phyloP scores from a whole-genome alignment of 92 coral and sea anemone species.

The Zoanthus sociatus region DNA sequence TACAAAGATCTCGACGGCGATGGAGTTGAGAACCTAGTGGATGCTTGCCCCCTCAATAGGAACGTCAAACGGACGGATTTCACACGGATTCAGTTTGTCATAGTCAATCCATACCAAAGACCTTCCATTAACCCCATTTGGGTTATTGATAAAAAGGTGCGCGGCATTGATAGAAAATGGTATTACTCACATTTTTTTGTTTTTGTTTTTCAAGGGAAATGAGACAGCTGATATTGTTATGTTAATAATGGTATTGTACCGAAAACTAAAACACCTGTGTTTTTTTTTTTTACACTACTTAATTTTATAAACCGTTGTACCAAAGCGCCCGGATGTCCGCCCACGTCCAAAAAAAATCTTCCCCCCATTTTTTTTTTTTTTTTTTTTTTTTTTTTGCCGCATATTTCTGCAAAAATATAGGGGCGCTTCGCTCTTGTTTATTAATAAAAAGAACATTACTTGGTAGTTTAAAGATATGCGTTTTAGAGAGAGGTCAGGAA shows the following conservation, averaged over 20 bases:
- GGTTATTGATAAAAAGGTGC: constrained; percentile 75
- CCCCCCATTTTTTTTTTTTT: too few relatives aligned
- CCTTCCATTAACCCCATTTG: constrained; percentile 71
- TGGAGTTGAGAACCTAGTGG: constrained; percentile 53
- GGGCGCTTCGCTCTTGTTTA: too few relatives aligned
- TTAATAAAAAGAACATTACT: too few relatives aligned
- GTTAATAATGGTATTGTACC: background rate
- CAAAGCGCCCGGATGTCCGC: too few relatives aligned
- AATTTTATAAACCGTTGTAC: too few relatives aligned
- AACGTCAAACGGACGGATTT: constrained; percentile 73
- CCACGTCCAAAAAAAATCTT: too few relatives aligned
- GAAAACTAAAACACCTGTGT: too few relatives aligned
- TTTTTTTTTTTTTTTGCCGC: too few relatives aligned
- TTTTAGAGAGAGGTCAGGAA: too few relatives aligned
- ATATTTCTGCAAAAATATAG: too few relatives aligned
- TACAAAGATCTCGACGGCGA: constrained; percentile 71
- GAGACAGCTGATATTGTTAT: background rate
- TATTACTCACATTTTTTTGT: background rate
- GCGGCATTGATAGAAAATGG: background rate
- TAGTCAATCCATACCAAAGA: constrained; percentile 63
- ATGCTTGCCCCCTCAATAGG: constrained; percentile 67
- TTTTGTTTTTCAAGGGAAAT: background rate
- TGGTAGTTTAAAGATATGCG: too few relatives aligned
- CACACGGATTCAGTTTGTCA: constrained; percentile 70
- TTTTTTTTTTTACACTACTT: too few relatives aligned